Conservation (phyloP, 1,140 invertebrate species). For the Eriosoma lanigerum region DNA sequence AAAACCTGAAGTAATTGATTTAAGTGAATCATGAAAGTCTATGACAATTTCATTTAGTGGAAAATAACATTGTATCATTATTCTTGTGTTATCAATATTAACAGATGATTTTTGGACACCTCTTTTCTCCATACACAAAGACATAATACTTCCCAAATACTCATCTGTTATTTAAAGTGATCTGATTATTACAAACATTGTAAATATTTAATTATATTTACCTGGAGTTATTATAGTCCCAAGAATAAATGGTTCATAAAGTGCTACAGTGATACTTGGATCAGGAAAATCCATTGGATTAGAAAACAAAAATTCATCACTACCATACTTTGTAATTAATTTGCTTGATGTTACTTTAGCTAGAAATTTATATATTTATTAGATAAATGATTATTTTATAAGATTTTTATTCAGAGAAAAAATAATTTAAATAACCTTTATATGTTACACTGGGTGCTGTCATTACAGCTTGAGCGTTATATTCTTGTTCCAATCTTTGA, state of each 20-base stretch:
- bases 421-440: conserved; percentile 62
- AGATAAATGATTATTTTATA: neutral
- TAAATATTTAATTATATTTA: conserved; percentile 62
- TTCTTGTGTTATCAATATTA: conserved; percentile 78
- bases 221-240: conserved; percentile 61
- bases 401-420: neutral
- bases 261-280: conserved; percentile 68
- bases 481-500: conserved; percentile 91
- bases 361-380: conserved; percentile 53
- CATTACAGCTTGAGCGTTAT: conserved; percentile 82
- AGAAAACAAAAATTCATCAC: conserved; percentile 72
- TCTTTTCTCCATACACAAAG: conserved; percentile 75
- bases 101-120: conserved; percentile 73
- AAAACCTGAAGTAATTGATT: conserved; percentile 88
- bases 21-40: conserved; percentile 93
- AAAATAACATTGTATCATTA: conserved; percentile 80
- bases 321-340: conserved; percentile 69
- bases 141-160: conserved; percentile 71
- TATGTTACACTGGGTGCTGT: conserved; percentile 95
- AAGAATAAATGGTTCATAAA: conserved; percentile 83
- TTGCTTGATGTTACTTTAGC: conserved; percentile 71
- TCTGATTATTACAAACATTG: neutral
- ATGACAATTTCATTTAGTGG: conserved; percentile 92
- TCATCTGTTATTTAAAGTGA: conserved; percentile 60
- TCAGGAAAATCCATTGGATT: conserved; percentile 85